These are phyloP conservation scores for Odontamblyopus lacepedii DNA, from an alignment of 2,797 vertebrate genomes.

Conservation along the genomic window DNA sequence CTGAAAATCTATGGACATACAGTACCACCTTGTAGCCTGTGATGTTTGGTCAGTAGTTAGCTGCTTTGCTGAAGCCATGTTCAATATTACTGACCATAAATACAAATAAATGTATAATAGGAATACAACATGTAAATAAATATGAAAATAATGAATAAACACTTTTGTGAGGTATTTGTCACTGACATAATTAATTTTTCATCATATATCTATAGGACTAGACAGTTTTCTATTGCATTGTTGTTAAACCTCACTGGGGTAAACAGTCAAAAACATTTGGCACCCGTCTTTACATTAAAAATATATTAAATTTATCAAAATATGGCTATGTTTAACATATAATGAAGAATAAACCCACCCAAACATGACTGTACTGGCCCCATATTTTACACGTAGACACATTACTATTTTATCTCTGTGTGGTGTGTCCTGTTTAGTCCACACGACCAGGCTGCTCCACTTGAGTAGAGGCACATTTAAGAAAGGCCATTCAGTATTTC, in stretches of 20 bases:
- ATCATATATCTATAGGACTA: background rate
- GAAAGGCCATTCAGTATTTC: constrained; percentile 80
- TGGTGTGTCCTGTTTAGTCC: constrained; percentile 33
- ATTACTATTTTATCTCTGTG: constrained; percentile 28
- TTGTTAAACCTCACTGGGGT: background rate
- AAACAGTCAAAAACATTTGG: constrained; percentile 26
- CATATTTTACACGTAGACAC: constrained; percentile 36
- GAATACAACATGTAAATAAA: background rate
- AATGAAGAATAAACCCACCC: constrained; percentile 13
- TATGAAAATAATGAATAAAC: background rate
- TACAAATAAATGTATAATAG: constrained; percentile 21
- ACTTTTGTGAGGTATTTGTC: constrained; percentile 10
- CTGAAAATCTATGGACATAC: constrained; percentile 24
- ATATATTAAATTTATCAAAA: constrained; percentile 22
- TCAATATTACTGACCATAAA: constrained; percentile 34
- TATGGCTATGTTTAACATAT: constrained; percentile 17
- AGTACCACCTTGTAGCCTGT: constrained; percentile 36
- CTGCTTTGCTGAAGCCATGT: constrained; percentile 30
- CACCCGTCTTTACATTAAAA: constrained; percentile 1
- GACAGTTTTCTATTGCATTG: constrained; percentile 1
- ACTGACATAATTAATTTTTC: constrained; percentile 1
- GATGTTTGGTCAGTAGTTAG: constrained; percentile 17
- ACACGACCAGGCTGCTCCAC: constrained; percentile 57
- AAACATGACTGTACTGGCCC: constrained; percentile 28
- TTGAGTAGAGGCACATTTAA: constrained; percentile 79